A percentile compares a stretch with the other conserved stretches of the same genome.
Conservation (phyloP, 2,888 invertebrate species). For the Lycaena phlaeas region DNA sequence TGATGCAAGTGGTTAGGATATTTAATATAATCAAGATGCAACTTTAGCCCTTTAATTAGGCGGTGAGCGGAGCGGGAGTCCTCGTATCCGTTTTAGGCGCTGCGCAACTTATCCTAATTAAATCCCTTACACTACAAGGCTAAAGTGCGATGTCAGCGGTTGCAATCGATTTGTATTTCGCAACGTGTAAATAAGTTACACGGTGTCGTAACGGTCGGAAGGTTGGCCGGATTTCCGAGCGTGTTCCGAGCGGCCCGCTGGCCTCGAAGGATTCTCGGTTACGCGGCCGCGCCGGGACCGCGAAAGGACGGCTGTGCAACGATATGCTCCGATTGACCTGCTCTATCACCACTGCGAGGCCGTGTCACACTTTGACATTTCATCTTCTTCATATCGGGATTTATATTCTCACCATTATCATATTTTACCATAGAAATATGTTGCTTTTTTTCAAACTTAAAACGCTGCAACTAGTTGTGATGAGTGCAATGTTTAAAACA, state of each 20-base stretch:
- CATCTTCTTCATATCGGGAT: not conserved
- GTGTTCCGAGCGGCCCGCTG: conserved; percentile 59
- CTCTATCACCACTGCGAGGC: conserved; percentile 21
- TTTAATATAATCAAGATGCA: conserved; percentile 1
- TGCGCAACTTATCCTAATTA: conserved; percentile 67
- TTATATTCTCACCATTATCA: not conserved
- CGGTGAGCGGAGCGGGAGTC: conserved; percentile 63
- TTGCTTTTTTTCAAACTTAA: not conserved
- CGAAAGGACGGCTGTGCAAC: conserved; percentile 27
- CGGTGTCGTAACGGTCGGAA: conserved; percentile 71
- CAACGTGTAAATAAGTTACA: conserved; percentile 70
- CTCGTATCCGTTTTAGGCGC: conserved; percentile 68
- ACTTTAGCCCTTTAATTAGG: conserved; percentile 12
- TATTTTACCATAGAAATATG: too few species aligned
- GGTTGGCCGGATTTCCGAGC: conserved; percentile 74
- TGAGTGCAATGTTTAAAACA: conserved; percentile 16
- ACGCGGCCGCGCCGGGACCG: conserved; percentile 42
- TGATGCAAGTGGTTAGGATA: not conserved
- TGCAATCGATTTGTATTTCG: conserved; percentile 72
- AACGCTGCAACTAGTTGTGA: not conserved
- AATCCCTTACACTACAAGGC: conserved; percentile 69
- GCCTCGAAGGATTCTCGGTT: conserved; percentile 68
- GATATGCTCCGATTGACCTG: conserved; percentile 18
- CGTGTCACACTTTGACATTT: conserved; percentile 19
- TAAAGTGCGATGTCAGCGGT: conserved; percentile 69